Evolutionary conservation across 2,797 vertebrate species (phyloP), one percentile per base, ranked within the genome.

Genomic region (Amblyopsis hoosieri): DNA sequence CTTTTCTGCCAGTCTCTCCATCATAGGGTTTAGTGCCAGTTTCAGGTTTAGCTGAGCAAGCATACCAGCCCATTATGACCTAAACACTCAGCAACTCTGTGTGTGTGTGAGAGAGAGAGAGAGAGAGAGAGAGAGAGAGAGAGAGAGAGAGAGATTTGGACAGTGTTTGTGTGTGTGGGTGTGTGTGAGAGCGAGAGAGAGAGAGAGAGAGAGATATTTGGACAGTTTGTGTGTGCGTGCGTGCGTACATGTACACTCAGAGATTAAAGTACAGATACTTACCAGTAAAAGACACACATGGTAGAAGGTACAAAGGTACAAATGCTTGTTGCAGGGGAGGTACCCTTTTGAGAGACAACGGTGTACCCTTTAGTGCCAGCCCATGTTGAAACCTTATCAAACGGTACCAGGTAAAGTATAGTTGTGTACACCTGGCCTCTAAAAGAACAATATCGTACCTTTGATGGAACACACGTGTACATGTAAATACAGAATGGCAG

Each of bases 31-130:
- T 79, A 86, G 77, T 78, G 74, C 76, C 81, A 80, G 82, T 85
- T 83, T 91, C 86, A 86, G 73, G 76, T 90, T 90, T 76, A 80
- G 87, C 90, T 89, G 88, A 89, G 72, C 77, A 74, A 84, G 85
- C 87, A 87, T 62, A 50, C 59, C 1, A n/a, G 0, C 60, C 72
- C 76, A 87, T 85, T 83, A 82, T 63, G 66, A 60, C 65, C 69
- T 48, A 57, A 69, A 73, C 79, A 68, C 81, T 79, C 60, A 70
- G 69, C 74, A 66, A 48, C 65, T 46, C 37, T 59, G 64, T 54
- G 33, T 23, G 29, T 56, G 62, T 48, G 62, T 64, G 54, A 12
- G 61, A 10, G 52, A 13, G 33, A 23, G 42, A 46, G 60, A 46
- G 60, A 13, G 60, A 23, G 49, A 45, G 60, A 13, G 59, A 33